Evolutionary conservation across 1,140 invertebrate genomes (phyloP).

Genomic region (Temnothorax nylanderi): DNA sequence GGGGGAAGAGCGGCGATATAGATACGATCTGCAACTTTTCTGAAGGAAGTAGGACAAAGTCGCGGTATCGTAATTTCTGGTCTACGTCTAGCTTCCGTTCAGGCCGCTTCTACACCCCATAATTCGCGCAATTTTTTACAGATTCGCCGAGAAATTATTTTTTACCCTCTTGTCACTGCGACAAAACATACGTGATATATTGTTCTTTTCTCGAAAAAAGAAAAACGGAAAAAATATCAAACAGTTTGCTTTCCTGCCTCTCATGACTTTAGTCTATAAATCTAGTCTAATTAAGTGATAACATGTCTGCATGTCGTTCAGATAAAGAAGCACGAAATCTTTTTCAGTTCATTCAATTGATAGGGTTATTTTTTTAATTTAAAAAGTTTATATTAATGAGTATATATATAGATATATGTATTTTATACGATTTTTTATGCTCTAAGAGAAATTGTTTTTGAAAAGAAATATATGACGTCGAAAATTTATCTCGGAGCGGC

Average conservation of each 20-base stretch:
- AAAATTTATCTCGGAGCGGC: background rate
- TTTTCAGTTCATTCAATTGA: background rate
- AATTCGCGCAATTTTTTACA: background rate
- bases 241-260: background rate
- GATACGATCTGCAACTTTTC: constrained; percentile 2
- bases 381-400: background rate
- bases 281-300: no score
- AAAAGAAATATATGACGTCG: background rate
- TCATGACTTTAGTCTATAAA: background rate
- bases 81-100: background rate
- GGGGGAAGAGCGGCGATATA: background rate
- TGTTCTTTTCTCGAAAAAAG: background rate
- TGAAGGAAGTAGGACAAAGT: constrained; percentile 39
- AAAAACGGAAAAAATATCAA: background rate
- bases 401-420: no score
- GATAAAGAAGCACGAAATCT: background rate
- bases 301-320: background rate
- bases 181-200: background rate
- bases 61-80: background rate
- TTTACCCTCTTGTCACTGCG: background rate
- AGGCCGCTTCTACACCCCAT: background rate
- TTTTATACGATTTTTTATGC: background rate
- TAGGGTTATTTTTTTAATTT: background rate
- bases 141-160: background rate
- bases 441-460: background rate